Evolutionary conservation across 2,113 vertebrate species (phyloP), one percentile per base, ranked within the genome.

Genomic region (Artemisiospiza belli): DNA sequence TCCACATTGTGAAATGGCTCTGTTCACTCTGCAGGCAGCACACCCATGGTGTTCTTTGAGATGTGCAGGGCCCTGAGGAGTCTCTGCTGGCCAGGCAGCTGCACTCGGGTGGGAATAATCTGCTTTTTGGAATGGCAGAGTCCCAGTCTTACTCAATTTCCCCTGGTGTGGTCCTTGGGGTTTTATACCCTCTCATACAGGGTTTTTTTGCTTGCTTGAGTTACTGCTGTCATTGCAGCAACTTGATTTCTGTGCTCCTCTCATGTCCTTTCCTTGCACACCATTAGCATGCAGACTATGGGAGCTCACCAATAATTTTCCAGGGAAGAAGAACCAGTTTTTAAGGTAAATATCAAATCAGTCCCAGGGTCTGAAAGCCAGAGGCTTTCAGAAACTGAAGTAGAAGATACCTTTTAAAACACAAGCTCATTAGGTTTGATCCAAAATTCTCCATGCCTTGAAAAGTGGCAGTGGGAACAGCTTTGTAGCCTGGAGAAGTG

Each of bases 401-500:
- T 25, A 68, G 75, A 83, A 79, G 41, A 5, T 41, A 17, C 10
- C 19, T 89, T 79, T 64, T 46, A 83, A 91, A 92, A 43, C 15
- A 89, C 55, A 67, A 1, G 1, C 5, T 85, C n/a, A 6, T 83
- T 92, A 87, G 14, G 6, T 46, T 95, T 44, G 59, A 70, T 54
- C 69, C 28, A 59, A 59, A 91, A 79, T 74, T 51, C 54, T 66
- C 35, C 2, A 0, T 46, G 44, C 35, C 55, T 94, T 58, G 23
- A 54, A 25, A 84, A 67, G 35, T 68, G 77, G 14, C 57, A 84
- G 24, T 24, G 28, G 52, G 66, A 96, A 67, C 80, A 89, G 77
- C 61, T 91, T 96, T 92, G 81, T 87, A 94, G 87, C 83, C 59
- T 78, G 81, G 57, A 87, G 91, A 87, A 87, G 25, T 78, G 80